Base-by-base conservation (phyloP, 2,113 vertebrate genomes). In the Speoplatyrhinus poulsoni region DNA sequence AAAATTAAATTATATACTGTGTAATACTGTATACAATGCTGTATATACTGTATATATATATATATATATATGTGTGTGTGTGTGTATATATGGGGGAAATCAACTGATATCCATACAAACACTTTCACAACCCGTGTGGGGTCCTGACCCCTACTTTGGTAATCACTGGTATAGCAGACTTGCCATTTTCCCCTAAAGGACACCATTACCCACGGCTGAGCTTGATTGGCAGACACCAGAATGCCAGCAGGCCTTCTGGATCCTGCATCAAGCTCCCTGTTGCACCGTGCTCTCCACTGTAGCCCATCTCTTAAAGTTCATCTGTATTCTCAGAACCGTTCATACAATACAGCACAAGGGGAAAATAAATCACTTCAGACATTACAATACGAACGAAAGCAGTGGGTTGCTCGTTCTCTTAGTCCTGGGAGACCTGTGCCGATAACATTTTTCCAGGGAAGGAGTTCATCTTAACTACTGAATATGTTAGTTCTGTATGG, bases 351-450 rank as follows among this genome's bases (percentile, higher is more conserved):
- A 17, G 74, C 26, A 33, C 58, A 3, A 33, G 13, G 57, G 16
- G 66, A 79, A 82, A 76, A 86, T 86, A 80, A 85, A 85, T 90
- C 76, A 87, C 76, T 71, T 63, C 76, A 72, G 72, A 80, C 60
- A 63, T 77, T 71, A 69, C 65, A 70, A 81, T 68, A 59, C 64
- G 69, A 79, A 85, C 64, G 72, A 46, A 75, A 84, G 76, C 75
- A 73, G 70, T 72, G 75, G 72, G 68, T 75, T 77, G 46, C 47
- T 72, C 32, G 2, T 75, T 79, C 74, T 79, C 79, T 79, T 82
- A 65, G 72, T 81, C 85, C 85, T 79, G 4, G 57, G 87, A 87
- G 84, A 86, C 80, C 65, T 12, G 50, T 52, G 68, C 71, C 56
- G 65, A 19, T 46, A 63, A 12, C 46, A 41, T 63, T 62, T 77